Conservation (phyloP, 2,113 vertebrate species). For the Excalfactoria chinensis region DNA sequence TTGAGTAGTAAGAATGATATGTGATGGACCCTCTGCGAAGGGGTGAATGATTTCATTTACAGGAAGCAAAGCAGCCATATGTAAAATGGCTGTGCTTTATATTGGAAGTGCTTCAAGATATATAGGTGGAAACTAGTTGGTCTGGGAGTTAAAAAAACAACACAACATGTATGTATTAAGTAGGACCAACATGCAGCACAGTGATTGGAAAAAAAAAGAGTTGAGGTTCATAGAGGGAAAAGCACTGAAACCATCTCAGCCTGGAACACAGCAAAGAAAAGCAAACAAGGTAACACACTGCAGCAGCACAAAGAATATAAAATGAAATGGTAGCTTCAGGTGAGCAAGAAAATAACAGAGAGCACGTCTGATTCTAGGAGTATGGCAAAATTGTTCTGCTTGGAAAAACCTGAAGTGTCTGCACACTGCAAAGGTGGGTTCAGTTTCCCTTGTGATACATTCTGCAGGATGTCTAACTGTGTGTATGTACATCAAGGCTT, state of each 20-base stretch:
- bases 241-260: background rate
- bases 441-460: background rate
- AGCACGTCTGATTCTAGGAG: background rate
- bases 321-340: background rate
- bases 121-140: background rate
- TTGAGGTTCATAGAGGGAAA: constrained; percentile 16
- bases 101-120: background rate
- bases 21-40: background rate
- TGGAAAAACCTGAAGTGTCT: background rate
- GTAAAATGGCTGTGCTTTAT: background rate
- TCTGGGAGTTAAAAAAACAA: background rate
- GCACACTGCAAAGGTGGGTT: background rate
- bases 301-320: background rate
- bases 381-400: background rate
- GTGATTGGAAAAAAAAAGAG: background rate
- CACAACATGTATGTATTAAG: background rate
- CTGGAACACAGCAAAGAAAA: background rate
- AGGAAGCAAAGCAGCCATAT: background rate
- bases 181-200: background rate
- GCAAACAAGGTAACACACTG: background rate
- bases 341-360: background rate
- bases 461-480: background rate
- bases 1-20: background rate
- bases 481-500: background rate
- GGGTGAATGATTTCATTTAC: background rate